Percentiles rank a stretch among this genome's conserved stretches.
These are phyloP conservation scores for Phasia obesa DNA, from an alignment of 2,888 invertebrate species.

Conservation along the genomic window DNA sequence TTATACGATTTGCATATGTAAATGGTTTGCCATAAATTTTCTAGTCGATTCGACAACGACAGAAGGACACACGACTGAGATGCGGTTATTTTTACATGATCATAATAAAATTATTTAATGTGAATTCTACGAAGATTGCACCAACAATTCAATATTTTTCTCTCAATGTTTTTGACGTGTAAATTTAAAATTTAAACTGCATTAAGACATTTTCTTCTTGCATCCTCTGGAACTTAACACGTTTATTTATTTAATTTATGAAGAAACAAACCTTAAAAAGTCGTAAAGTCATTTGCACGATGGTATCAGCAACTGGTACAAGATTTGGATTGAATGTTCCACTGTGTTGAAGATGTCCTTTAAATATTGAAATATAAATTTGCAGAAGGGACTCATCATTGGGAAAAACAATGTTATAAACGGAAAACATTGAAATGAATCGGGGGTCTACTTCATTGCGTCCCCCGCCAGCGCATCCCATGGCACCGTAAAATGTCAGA, in stretches of 20 bases:
- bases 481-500: slow-evolving; percentile 89
- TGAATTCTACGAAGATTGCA: neutral
- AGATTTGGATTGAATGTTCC: slow-evolving; percentile 87
- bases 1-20: slow-evolving; percentile 82
- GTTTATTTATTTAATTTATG: neutral
- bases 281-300: slow-evolving; percentile 91
- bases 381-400: slow-evolving; percentile 89
- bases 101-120: slow-evolving; percentile 39
- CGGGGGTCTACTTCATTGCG: slow-evolving; percentile 95
- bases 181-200: no score
- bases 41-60: slow-evolving; percentile 66
- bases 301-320: slow-evolving; percentile 85
- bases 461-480: slow-evolving; percentile 95
- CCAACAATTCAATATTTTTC: slow-evolving; percentile 8
- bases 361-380: slow-evolving; percentile 92
- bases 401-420: slow-evolving; percentile 93
- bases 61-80: slow-evolving; percentile 6
- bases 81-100: slow-evolving; percentile 15
- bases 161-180: no score
- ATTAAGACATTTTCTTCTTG: no score
- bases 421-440: slow-evolving; percentile 94
- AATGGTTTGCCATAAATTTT: slow-evolving; percentile 81
- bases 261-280: slow-evolving; percentile 87
- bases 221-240: no score
- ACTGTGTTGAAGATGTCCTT: slow-evolving; percentile 86